Conservation (phyloP, 2,797 vertebrate species). For the Neosilurus hyrtlii region DNA sequence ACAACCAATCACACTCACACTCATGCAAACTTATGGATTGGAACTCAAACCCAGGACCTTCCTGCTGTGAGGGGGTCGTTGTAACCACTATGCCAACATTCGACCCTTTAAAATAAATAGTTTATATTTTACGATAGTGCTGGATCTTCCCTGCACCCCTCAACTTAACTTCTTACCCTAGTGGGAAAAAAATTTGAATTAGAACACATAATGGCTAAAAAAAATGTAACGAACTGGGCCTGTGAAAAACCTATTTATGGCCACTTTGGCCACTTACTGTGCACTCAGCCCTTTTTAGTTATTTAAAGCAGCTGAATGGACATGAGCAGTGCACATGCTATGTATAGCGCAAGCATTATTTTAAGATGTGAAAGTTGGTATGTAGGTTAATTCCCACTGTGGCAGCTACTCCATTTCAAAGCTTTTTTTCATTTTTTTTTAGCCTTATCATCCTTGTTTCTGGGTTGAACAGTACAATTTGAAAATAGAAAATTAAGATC, state of each 20-base stretch:
- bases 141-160: not conserved
- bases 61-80: too few species aligned
- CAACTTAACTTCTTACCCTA: not conserved
- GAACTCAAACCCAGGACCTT: too few species aligned
- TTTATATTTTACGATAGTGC: not conserved
- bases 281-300: conserved; percentile 16
- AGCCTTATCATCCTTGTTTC: conserved; percentile 57
- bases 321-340: conserved; percentile 18
- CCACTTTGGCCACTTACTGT: conserved; percentile 4
- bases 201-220: not conserved
- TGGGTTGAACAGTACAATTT: conserved; percentile 46
- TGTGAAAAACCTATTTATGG: conserved; percentile 9
- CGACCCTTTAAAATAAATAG: too few species aligned
- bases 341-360: conserved; percentile 53
- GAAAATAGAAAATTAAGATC: conserved; percentile 51
- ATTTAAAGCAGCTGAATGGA: conserved; percentile 31
- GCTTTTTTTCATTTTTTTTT: conserved; percentile 46
- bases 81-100: too few species aligned
- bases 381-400: conserved; percentile 61
- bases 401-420: conserved; percentile 62
- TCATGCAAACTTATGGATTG: too few species aligned
- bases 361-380: conserved; percentile 46
- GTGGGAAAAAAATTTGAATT: not conserved
- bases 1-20: too few species aligned
- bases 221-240: not conserved